Percentiles rank a stretch among this genome's conserved stretches.
These are phyloP conservation scores for Chydorus sphaericus DNA, from an alignment of 2,888 invertebrate genomes.

Conservation along the genomic window DNA sequence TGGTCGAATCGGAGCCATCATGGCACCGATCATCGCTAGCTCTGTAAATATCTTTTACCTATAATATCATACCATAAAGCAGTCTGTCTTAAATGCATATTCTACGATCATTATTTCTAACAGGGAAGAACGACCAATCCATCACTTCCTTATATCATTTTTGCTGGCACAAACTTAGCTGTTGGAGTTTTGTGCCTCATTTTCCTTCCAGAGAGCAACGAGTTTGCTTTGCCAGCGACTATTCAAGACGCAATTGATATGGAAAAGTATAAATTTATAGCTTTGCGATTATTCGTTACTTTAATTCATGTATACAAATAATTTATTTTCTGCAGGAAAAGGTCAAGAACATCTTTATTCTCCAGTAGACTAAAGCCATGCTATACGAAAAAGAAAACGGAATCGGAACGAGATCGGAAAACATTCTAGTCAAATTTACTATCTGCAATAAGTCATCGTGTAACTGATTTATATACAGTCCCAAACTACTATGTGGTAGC, in stretches of 20 bases:
- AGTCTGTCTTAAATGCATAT: background rate
- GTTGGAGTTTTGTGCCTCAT: background rate
- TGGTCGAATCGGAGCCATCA: conserved; percentile 41
- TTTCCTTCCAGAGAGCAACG: conserved; percentile 9
- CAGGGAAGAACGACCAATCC: too few species aligned
- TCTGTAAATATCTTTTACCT: conserved; percentile 15
- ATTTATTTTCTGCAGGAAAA: too few species aligned
- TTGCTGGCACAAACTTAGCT: background rate
- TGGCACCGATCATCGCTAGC: conserved; percentile 42
- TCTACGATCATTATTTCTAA: background rate
- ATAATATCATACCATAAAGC: background rate
- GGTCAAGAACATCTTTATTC: too few species aligned
- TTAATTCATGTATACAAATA: background rate
- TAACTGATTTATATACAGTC: too few species aligned
- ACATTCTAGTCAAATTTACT: too few species aligned
- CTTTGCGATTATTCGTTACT: background rate
- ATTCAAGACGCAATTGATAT: conserved; percentile 6
- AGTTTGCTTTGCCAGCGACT: background rate
- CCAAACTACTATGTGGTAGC: too few species aligned
- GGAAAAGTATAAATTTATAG: conserved; percentile 11
- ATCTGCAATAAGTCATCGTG: too few species aligned
- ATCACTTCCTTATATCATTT: conserved; percentile 4
- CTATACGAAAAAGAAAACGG: too few species aligned
- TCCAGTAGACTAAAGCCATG: too few species aligned
- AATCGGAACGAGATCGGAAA: too few species aligned